These are phyloP conservation scores for Palaemon carinicauda DNA, from an alignment of 1,140 invertebrate genomes.

Conservation along the genomic window DNA sequence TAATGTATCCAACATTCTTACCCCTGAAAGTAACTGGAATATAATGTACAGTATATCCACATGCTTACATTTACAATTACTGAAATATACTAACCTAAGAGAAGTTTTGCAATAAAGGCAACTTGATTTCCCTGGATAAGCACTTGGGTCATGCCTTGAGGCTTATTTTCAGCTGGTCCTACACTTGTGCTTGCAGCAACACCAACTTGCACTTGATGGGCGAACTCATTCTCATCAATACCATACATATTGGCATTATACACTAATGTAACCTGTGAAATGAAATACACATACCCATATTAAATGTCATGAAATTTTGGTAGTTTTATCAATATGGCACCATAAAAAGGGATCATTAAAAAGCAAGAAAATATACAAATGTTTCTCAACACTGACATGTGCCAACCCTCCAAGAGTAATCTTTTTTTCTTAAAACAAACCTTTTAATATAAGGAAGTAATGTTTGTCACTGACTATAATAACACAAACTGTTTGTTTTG, in stretches of 20 bases:
- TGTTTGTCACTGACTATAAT: too few species aligned
- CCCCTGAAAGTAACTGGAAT: too few species aligned
- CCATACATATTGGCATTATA: slow-evolving; percentile 87
- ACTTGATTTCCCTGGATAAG: slow-evolving; percentile 93
- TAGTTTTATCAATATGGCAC: neutral
- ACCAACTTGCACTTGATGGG: slow-evolving; percentile 81
- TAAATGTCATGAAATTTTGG: neutral
- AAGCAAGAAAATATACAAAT: too few species aligned
- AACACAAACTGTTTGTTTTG: too few species aligned
- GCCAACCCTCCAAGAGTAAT: neutral
- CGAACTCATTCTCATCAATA: slow-evolving; percentile 80
- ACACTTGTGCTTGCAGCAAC: slow-evolving; percentile 87
- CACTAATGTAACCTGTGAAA: slow-evolving; percentile 80
- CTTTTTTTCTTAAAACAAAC: neutral
- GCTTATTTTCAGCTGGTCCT: slow-evolving; percentile 73
- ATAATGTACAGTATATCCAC: too few species aligned
- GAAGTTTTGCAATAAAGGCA: slow-evolving; percentile 76
- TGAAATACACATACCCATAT: neutral
- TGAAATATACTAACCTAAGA: slow-evolving; percentile 69
- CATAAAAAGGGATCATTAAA: neutral
- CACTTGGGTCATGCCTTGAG: slow-evolving; percentile 72
- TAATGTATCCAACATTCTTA: neutral
- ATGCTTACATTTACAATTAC: too few species aligned
- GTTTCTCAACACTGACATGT: neutral
- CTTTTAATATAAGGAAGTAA: too few species aligned